phyloP scores from a whole-genome alignment of 2,888 invertebrate species.

The Eupithecia inturbata region DNA sequence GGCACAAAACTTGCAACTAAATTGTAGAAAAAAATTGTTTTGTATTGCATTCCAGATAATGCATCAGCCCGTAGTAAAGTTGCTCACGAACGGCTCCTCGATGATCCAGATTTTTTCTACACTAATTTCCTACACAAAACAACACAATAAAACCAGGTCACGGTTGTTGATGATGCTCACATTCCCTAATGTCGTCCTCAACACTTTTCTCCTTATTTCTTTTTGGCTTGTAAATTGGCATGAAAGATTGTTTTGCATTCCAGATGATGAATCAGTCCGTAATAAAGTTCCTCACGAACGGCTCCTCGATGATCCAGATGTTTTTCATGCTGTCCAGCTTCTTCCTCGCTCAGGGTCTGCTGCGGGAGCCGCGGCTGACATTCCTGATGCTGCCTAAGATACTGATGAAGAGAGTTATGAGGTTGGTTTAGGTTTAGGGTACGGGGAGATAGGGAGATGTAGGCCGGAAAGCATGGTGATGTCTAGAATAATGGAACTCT shows the following conservation, averaged over 20 bases:
- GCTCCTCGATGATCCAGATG: slow-evolving; percentile 21
- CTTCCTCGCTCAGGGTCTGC: slow-evolving; percentile 11
- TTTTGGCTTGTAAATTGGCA: too few species aligned
- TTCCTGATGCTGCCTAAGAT: slow-evolving; percentile 1
- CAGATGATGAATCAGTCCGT: slow-evolving; percentile 3
- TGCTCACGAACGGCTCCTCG: slow-evolving; percentile 30
- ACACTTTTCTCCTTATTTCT: too few species aligned
- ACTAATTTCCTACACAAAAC: too few species aligned
- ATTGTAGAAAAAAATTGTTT: too few species aligned
- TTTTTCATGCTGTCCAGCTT: slow-evolving; percentile 17
- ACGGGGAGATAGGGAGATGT: too few species aligned
- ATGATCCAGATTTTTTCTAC: slow-evolving; percentile 12
- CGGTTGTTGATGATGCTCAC: too few species aligned
- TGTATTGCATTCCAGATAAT: not conserved
- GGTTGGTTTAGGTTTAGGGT: not conserved
- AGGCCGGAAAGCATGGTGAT: too few species aligned
- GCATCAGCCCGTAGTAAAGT: slow-evolving; percentile 1
- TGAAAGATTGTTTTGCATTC: too few species aligned
- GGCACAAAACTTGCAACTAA: too few species aligned
- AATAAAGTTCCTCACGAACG: slow-evolving; percentile 27
- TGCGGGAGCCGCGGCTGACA: not conserved
- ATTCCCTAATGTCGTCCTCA: too few species aligned
- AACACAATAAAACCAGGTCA: too few species aligned
- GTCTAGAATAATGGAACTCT: too few species aligned
- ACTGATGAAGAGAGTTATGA: not conserved